Conservation (phyloP, 2,113 vertebrate genomes). For the Eretmochelys imbricata region DNA sequence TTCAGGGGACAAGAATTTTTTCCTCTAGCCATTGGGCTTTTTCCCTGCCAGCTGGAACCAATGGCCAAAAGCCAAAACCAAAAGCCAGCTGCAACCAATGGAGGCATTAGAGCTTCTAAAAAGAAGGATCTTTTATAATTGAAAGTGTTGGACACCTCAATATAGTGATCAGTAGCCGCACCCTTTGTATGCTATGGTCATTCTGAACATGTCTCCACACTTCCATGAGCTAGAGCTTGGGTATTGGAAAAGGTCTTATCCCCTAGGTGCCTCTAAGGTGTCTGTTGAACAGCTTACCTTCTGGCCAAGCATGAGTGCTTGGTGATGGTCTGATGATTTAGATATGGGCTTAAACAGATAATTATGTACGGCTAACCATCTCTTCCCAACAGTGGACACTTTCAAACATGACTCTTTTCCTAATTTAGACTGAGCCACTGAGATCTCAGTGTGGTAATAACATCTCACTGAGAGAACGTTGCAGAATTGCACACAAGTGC, state of each 20-base stretch:
- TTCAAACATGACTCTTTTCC: background rate
- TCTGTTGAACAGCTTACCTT: background rate
- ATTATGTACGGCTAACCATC: background rate
- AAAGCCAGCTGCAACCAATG: too few species aligned
- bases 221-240: background rate
- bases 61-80: too few species aligned
- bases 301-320: background rate
- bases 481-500: background rate
- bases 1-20: too few species aligned
- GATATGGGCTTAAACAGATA: background rate
- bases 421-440: accelerated
- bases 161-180: background rate
- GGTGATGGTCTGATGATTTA: background rate
- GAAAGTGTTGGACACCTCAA: background rate
- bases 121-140: background rate
- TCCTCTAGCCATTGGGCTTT: too few species aligned
- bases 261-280: background rate
- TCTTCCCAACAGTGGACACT: background rate
- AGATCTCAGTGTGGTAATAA: accelerated
- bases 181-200: background rate
- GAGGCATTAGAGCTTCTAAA: background rate
- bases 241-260: background rate
- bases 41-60: too few species aligned
- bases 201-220: background rate
- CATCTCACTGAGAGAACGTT: accelerated